Evolutionary conservation across 2,888 invertebrate species (phyloP).

Genomic region (Volucella zonaria): DNA sequence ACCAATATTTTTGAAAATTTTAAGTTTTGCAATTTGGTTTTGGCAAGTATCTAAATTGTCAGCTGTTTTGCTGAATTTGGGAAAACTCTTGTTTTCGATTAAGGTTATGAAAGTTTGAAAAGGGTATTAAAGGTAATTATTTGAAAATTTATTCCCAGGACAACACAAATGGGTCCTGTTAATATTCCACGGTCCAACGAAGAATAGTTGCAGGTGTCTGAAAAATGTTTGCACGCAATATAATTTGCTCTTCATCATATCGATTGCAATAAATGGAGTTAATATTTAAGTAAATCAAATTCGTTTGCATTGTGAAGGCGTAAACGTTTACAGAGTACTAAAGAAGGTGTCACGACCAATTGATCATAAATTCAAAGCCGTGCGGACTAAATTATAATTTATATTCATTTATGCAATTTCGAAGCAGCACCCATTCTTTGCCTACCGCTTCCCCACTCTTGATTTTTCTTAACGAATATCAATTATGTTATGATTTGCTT

Average conservation of each 20-base stretch:
- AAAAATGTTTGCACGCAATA: neutral
- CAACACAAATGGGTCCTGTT: too few relatives aligned
- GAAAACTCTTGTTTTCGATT: too few relatives aligned
- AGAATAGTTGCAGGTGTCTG: too few relatives aligned
- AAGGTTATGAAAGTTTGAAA: too few relatives aligned
- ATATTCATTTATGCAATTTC: slow-evolving; percentile 56
- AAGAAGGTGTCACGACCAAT: slow-evolving; percentile 60
- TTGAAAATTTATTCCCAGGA: too few relatives aligned
- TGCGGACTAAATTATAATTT: slow-evolving; percentile 25
- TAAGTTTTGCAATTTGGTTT: too few relatives aligned
- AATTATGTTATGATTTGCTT: slow-evolving; percentile 56
- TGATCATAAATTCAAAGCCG: slow-evolving; percentile 67
- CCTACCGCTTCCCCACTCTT: neutral
- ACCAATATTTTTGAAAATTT: too few relatives aligned
- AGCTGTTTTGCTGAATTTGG: too few relatives aligned
- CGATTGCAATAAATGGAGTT: slow-evolving; percentile 39
- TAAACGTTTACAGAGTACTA: slow-evolving; percentile 51
- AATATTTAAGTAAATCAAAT: slow-evolving; percentile 31
- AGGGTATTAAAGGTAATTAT: too few relatives aligned
- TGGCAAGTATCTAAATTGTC: too few relatives aligned
- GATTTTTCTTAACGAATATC: slow-evolving; percentile 22
- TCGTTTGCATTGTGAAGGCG: slow-evolving; percentile 21
- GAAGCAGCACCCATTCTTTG: neutral
- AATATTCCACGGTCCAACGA: too few relatives aligned
- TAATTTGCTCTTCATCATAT: slow-evolving; percentile 21